phyloP scores from a whole-genome alignment of 2,888 invertebrate genomes.

The Gerris lacustris region DNA sequence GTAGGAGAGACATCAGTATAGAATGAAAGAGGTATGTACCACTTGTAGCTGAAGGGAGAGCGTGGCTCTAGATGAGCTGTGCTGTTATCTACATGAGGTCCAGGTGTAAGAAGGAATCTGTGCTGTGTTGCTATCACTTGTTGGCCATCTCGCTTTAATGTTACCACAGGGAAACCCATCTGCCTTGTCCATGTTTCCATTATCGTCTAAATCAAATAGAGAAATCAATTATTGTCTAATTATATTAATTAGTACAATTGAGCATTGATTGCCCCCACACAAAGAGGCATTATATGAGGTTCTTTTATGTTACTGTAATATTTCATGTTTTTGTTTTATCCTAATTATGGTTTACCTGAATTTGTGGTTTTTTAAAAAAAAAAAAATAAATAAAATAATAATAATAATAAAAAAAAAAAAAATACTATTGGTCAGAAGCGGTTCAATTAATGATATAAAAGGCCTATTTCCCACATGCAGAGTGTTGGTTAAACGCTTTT shows the following conservation, averaged over 20 bases:
- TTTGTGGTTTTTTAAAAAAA: no score
- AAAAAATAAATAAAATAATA: no score
- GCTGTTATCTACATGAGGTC: conserved; percentile 39
- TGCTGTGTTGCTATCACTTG: conserved; percentile 53
- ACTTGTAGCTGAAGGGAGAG: conserved; percentile 49
- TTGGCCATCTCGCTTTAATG: conserved; percentile 48
- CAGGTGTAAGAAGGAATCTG: conserved; percentile 46
- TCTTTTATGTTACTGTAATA: no score
- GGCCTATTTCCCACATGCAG: no score
- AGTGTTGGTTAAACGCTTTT: no score
- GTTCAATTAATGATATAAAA: no score
- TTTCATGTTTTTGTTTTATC: no score
- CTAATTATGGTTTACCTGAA: no score
- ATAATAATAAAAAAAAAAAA: no score
- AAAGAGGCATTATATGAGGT: no score
- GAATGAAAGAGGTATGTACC: conserved; percentile 70
- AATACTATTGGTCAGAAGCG: no score
- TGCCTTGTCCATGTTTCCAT: conserved; percentile 74
- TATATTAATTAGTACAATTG: neutral
- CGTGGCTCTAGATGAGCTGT: conserved; percentile 39
- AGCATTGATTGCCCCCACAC: no score
- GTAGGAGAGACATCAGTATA: conserved; percentile 45
- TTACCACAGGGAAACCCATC: conserved; percentile 70
- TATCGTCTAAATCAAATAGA: conserved; percentile 40
- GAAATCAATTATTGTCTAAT: conserved; percentile 2